Evolutionary conservation across 2,113 vertebrate species (phyloP).

Genomic region (Saccopteryx bilineata): DNA sequence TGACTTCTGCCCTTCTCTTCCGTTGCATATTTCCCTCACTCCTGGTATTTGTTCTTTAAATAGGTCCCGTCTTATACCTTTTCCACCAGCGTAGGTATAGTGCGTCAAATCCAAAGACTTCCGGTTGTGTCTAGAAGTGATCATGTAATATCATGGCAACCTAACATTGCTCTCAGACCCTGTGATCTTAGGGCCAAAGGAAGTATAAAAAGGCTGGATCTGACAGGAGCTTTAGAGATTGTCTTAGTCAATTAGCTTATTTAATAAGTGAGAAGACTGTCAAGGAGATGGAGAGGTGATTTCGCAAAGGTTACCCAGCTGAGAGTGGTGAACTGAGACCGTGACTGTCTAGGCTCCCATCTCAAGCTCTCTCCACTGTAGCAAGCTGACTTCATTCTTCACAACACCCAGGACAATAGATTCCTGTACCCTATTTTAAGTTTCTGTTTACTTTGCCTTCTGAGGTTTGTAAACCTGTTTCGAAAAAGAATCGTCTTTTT

Average conservation of each 20-base stretch:
- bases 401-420: background rate
- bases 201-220: background rate
- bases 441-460: constrained; percentile 46
- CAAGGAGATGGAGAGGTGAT: background rate
- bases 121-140: background rate
- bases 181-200: background rate
- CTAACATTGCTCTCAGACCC: background rate
- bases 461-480: constrained; percentile 45
- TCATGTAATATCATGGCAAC: background rate
- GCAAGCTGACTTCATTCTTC: background rate
- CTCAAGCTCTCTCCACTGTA: background rate
- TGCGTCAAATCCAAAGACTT: background rate
- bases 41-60: background rate
- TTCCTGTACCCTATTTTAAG: constrained; percentile 6
- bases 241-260: constrained; percentile 58
- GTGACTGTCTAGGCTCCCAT: background rate
- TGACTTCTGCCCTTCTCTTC: background rate
- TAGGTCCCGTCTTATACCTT: background rate
- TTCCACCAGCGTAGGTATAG: background rate
- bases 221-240: background rate
- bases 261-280: constrained; percentile 55
- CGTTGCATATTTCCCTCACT: background rate
- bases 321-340: background rate
- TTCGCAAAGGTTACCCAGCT: constrained; percentile 31
- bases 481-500: constrained; percentile 8